Base-by-base conservation (phyloP, 1,140 invertebrate species). In the Lepidurus apus region DNA sequence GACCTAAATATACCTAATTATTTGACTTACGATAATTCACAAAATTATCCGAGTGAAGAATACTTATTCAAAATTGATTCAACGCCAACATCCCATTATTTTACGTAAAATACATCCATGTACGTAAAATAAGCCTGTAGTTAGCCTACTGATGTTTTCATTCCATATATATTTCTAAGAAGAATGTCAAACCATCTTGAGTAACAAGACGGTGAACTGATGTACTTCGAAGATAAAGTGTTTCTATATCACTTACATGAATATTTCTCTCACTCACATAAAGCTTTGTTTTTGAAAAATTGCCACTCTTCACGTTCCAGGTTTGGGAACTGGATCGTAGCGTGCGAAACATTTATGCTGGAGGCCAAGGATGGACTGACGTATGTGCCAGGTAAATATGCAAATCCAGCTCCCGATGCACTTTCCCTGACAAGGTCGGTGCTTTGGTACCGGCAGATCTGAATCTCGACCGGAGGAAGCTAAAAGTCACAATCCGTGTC, bases 381-480 rank as follows among this genome's bases (percentile, higher is more conserved):
- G 82, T 87, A 13, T 87, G 86, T 42, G 85, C 85, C n/a, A 84
- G 84, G 87, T 87, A 82, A 85, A 80, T 78, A 42, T 43, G 73
- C 47, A 73, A 34, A 42, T 47, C 10, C 17, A 43, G 74, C 10
- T 75, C 44, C 21, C 44, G 44, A n/a, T 75, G 34, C 74, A 75
- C 42, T 75, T 75, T 75, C 74, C 42, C 44, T n/a, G 17, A 43
- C 43, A 75, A n/a, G 74, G 74, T 75, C 74, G 74, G 13, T 43
- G 42, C 74, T 21, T 42, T 43, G 44, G 21, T 74, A 75, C 45
- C 44, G 24, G 43, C 24, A 77, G 47, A 77, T 53, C 13, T 11
- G 5, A 24, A 17, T 65, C 21, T 65, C 7, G 53, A 21, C 53
- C 5, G 17, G 17, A 65, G 53, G 53, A 21, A 65, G 13, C 34